Base-by-base conservation (phyloP, 2,113 vertebrate genomes). In the Gracilinanus agilis region DNA sequence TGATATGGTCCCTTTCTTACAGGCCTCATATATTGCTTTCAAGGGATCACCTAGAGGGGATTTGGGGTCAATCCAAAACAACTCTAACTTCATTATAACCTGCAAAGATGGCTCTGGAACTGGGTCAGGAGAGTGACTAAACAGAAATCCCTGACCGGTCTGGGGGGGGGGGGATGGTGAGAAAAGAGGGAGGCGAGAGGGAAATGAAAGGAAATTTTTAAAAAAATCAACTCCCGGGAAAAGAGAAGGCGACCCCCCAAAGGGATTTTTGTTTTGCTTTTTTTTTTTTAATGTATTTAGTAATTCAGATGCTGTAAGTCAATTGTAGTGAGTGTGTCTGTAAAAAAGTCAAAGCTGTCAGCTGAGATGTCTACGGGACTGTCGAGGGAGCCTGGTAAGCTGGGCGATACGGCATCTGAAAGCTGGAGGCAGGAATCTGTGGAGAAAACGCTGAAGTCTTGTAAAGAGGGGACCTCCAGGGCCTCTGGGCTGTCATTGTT, bases 341-440 rank as follows among this genome's bases (percentile, higher is more conserved):
- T 99, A 98, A 99, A 99, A 98, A 99, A 99, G 98, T 99, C 99
- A 98, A 99, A 99, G 93, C 99, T 99, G 98, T 99, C 99, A 94
- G 99, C 98, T 56, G 99, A 99, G 95, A 99, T 98, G 98, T 99
- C 98, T 98, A 99, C 98, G 0, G 99, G 99, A 98, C 99, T 99
- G 96, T 99, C 99, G 75, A 99, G 97, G 67, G 99, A 99, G 96
- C 99, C 99, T 95, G 99, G 99, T 97, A 99, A 98, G 98, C 99
- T 99, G 91, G 99, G 99, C 7, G 99, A 99, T 96, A 99, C 99
- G 89, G 99, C 99, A 91, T 99, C 99, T 98, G 99, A 99, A 98
- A 99, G 99, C 98, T 99, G 99, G 94, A 99, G 98, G 98, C 99
- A 99, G 98, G 99, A 99, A 98, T 99, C 99, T 98, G 99, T 98